Evolutionary conservation across 2,113 vertebrate species (phyloP), one percentile per base, ranked within the genome.

Genomic region (Hemibagrus wyckioides): DNA sequence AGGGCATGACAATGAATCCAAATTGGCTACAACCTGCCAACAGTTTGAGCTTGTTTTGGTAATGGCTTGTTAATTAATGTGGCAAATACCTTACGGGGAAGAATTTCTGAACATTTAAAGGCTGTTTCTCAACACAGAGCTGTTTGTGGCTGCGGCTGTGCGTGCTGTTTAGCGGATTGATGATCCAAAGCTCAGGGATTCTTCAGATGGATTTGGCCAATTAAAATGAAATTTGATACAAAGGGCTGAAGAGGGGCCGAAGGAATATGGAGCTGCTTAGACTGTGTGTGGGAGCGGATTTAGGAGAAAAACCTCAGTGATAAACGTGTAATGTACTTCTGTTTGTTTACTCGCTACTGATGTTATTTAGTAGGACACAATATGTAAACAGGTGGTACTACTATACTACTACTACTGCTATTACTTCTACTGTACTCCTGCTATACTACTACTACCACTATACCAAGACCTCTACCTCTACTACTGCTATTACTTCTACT

Each of bases 11-110:
- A 75, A 69, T 86, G 33, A 86, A 86, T 86, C 50, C 67, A 88
- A 85, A 89, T 83, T 30, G 84, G 15, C 80, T 76, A 77, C 84
- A 85, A 86, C 83, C 69, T 44, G 69, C 88, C 41, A 65, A 83
- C 83, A 80, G 59, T 86, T 88, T 67, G n/a, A 63, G 44, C 71
- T 86, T 54, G 17, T 83, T 77, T 87, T 48, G 56, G 84, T 91
- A 90, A 89, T 88, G 67, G 82, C 63, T 75, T 83, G 82, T 89
- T 91, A 90, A 91, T 91, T 86, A 91, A 89, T 84, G 86, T 85
- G 73, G 75, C 75, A 88, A 85, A 84, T 86, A 87, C 67, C 73
- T 90, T 83, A 87, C 50, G 71, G 85, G 87, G 88, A 63, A 80
- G 77, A 89, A 86, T 76, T 85, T 83, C 80, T 83, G 76, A 88